Conservation (phyloP, 2,888 invertebrate species). For the Axea sp. region DNA sequence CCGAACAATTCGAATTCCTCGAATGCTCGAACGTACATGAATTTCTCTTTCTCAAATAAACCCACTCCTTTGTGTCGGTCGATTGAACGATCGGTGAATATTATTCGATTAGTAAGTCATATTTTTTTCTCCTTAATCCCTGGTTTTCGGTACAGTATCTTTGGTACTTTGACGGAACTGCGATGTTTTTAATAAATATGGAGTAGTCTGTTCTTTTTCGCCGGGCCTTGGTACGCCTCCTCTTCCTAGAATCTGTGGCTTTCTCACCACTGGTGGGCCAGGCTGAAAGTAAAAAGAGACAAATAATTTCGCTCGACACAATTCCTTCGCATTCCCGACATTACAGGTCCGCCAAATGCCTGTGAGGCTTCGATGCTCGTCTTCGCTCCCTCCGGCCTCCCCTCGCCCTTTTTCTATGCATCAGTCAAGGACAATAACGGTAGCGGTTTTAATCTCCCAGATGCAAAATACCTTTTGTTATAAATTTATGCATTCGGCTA, state of each 20-base stretch:
- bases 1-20: constrained; percentile 13
- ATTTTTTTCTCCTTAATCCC: constrained; percentile 30
- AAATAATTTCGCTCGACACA: constrained; percentile 60
- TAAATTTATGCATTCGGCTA: too few relatives aligned
- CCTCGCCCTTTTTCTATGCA: constrained; percentile 4
- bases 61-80: constrained; percentile 9
- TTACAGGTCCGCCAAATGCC: constrained; percentile 55
- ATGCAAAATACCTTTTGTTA: constrained; percentile 3
- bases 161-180: constrained; percentile 52
- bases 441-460: constrained; percentile 26
- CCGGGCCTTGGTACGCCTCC: constrained; percentile 57
- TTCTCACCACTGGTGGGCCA: constrained; percentile 61
- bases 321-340: constrained; percentile 55
- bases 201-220: constrained; percentile 56
- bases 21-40: constrained; percentile 15
- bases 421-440: constrained; percentile 56
- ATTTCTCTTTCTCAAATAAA: constrained; percentile 11
- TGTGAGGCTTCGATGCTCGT: constrained; percentile 17
- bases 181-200: constrained; percentile 61
- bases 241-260: constrained; percentile 69
- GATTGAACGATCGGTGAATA: constrained; percentile 30
- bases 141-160: constrained; percentile 19
- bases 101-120: constrained; percentile 56
- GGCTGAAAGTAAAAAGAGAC: constrained; percentile 59
- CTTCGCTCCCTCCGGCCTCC: neutral